Evolutionary conservation across 1,140 invertebrate species (phyloP), one percentile per base, ranked within the genome.

Genomic region (Euwallacea fornicatus): DNA sequence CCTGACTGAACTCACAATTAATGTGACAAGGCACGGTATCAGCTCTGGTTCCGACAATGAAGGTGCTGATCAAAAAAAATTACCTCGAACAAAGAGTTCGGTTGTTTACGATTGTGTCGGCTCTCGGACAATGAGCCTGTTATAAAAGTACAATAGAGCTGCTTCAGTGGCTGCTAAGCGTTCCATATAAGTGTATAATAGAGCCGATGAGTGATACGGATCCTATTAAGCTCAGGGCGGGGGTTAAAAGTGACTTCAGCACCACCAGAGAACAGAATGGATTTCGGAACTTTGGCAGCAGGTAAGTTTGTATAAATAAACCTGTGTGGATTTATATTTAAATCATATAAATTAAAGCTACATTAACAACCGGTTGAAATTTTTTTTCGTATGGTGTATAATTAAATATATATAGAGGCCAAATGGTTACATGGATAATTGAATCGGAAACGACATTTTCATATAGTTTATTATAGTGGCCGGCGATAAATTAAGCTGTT

Each of bases 251-350:
- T 65, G 63, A 64, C 62, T 66, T 69, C 65, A 70, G 64, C 61
- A 69, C 66, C 65, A 75, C 58, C 11, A 47, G 58, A 8, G 11
- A 16, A 21, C 47, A 69, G 73, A 71, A 80, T 80, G 79, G 79
- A 80, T 72, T 79, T 78, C 74, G 79, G 79, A 74, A 77, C 78
- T 64, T 69, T 80, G 75, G 79, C 79, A 74, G 72, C 76, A 80
- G 79, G 79, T 80, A 75, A 78, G 69, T 72, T 33, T 33, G 21
- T 33, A 33, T 33, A 33, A 33, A 1, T 33, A 33, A 2, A 33
- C 1, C 21, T 4, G 4, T 33, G 21, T 33, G 21, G 21, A 33
- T 33, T 2, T 33, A 33, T 33, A 33, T 33, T 33, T 33, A 33
- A 33, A 33, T 33, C 1, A 33, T 33, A 33, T 4, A 33, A 33